Evolutionary conservation across 2,797 vertebrate genomes (phyloP).

Genomic region (Garrulus glandarius): DNA sequence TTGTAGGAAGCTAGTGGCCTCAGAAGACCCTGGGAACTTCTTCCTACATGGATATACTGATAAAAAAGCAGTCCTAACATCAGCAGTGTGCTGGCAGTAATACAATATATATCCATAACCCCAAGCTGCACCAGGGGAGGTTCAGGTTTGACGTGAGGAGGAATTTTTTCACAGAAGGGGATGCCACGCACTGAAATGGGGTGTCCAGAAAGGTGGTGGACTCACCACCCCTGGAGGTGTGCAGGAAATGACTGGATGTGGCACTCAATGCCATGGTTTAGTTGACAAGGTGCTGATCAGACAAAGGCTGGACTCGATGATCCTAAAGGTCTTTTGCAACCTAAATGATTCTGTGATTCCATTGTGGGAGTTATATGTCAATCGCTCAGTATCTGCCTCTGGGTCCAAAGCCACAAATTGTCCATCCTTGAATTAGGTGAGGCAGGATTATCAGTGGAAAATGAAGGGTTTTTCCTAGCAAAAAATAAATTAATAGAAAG

Average conservation of each 20-base stretch:
- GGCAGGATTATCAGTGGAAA: conserved; percentile 33
- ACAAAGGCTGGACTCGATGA: neutral
- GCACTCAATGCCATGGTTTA: neutral
- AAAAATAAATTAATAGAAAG: conserved; percentile 49
- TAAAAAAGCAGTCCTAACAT: neutral
- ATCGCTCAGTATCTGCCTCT: neutral
- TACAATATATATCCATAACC: fast-evolving
- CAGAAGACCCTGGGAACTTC: neutral
- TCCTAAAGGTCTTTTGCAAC: neutral
- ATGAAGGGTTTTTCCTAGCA: neutral
- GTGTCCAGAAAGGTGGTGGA: neutral
- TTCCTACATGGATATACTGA: neutral
- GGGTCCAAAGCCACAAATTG: neutral
- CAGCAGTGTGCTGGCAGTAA: neutral
- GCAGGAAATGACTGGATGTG: neutral
- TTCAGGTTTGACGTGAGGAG: neutral
- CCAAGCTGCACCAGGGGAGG: neutral
- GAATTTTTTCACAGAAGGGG: neutral
- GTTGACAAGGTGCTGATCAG: neutral
- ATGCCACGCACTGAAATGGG: neutral
- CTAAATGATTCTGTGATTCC: neutral
- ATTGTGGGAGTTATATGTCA: neutral
- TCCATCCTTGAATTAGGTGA: neutral
- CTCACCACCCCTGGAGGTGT: neutral
- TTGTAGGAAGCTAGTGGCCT: neutral